phyloP scores from a whole-genome alignment of 2,797 vertebrate species.

The Novumbra hubbsi region DNA sequence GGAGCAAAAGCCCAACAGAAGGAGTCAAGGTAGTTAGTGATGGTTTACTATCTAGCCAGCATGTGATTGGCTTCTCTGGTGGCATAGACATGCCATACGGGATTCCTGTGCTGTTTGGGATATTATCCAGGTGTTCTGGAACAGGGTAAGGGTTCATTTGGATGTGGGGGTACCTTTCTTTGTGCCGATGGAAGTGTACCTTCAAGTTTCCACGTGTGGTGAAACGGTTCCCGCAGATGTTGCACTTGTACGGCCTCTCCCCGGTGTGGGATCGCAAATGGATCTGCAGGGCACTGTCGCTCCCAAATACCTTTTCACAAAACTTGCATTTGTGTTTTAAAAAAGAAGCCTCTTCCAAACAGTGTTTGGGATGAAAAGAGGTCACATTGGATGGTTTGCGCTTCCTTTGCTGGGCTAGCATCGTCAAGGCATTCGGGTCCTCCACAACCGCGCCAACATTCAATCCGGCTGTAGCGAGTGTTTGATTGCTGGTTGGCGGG shows the following conservation, averaged over 20 bases:
- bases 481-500: conserved; percentile 70
- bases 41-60: conserved; percentile 80
- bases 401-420: conserved; percentile 80
- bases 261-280: conserved; percentile 85
- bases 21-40: conserved; percentile 75
- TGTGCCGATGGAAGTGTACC: conserved; percentile 85
- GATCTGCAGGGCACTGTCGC: conserved; percentile 87
- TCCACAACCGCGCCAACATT: conserved; percentile 77
- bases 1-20: conserved; percentile 76
- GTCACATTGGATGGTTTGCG: conserved; percentile 76
- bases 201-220: conserved; percentile 85
- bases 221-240: conserved; percentile 85
- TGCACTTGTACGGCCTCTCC: conserved; percentile 84
- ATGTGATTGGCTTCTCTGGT: conserved; percentile 78
- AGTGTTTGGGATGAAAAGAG: conserved; percentile 73
- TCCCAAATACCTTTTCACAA: conserved; percentile 85
- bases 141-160: conserved; percentile 84
- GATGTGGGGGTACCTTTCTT: conserved; percentile 83
- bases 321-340: conserved; percentile 88
- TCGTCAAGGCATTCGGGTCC: conserved; percentile 76
- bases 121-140: conserved; percentile 81
- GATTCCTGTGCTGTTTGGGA: conserved; percentile 80
- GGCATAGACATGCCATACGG: conserved; percentile 81
- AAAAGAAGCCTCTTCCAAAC: conserved; percentile 78
- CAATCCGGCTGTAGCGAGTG: conserved; percentile 74